Percentiles rank a stretch among this genome's conserved stretches.
phyloP scores from a whole-genome alignment of 2,888 invertebrate genomes.

The Spilarctia lutea region DNA sequence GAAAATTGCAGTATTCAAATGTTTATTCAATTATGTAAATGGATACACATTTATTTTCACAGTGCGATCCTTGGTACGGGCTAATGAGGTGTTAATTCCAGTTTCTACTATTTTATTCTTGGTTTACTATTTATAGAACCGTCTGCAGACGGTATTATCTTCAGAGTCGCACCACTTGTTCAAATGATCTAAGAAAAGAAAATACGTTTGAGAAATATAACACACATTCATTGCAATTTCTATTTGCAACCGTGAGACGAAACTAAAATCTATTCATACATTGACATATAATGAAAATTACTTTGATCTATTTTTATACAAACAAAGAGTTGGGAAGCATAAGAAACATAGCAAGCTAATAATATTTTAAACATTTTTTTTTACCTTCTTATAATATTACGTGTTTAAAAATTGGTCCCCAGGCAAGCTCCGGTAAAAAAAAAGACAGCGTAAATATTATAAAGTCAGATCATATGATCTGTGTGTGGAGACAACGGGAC shows the following conservation, averaged over 20 bases:
- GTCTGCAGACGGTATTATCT: conserved; percentile 2
- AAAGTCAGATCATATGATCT: too few species aligned
- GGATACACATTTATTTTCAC: conserved; percentile 42
- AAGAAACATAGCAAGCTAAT: too few species aligned
- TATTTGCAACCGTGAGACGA: not conserved
- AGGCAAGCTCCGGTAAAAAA: too few species aligned
- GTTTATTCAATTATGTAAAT: conserved; percentile 52
- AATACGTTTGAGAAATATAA: not conserved
- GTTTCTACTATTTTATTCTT: conserved; percentile 22
- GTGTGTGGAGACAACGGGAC: too few species aligned
- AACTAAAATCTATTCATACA: too few species aligned
- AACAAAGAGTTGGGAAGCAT: too few species aligned
- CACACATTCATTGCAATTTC: not conserved
- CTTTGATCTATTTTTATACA: too few species aligned
- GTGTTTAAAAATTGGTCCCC: too few species aligned
- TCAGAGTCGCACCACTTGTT: not conserved
- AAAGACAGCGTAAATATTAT: too few species aligned
- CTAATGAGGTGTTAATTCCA: conserved; percentile 44
- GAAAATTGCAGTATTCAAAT: conserved; percentile 49
- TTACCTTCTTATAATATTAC: too few species aligned
- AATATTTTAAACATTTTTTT: too few species aligned
- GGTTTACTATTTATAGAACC: conserved; percentile 13
- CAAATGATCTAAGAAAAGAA: not conserved
- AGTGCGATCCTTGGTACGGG: conserved; percentile 29
- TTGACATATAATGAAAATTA: too few species aligned